Conservation (phyloP, 2,888 invertebrate species). For the Acanthosepion esculentum region DNA sequence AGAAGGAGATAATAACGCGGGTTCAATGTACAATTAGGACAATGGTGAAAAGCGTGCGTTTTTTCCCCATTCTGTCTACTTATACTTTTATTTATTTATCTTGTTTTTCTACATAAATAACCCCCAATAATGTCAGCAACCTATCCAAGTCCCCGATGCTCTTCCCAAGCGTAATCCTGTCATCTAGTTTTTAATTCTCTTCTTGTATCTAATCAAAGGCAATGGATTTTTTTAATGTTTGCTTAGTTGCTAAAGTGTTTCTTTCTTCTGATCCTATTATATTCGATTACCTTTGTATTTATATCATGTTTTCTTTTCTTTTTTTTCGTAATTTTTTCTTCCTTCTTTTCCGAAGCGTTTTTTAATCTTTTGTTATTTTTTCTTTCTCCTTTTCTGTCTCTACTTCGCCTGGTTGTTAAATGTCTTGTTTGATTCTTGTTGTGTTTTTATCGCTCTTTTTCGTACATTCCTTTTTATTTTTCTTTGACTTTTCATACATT, state of each 20-base stretch:
- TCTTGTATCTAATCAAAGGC: neutral
- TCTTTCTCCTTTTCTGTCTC: neutral
- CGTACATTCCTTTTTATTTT: too few relatives aligned
- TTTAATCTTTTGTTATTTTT: neutral
- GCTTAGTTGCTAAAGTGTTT: neutral
- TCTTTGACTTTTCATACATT: too few relatives aligned
- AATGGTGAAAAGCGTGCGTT: neutral
- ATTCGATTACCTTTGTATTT: conserved; percentile 33
- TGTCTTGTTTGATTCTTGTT: too few relatives aligned
- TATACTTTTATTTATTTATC: neutral
- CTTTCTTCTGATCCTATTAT: conserved; percentile 13
- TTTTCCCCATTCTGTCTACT: neutral
- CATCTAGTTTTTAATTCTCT: neutral
- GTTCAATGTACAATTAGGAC: conserved; percentile 22
- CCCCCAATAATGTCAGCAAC: neutral
- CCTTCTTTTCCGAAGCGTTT: neutral
- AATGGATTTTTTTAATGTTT: neutral
- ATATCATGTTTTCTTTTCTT: neutral
- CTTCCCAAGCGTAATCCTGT: neutral
- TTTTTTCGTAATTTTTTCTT: neutral
- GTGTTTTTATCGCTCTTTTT: too few relatives aligned
- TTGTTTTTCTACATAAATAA: conserved; percentile 18
- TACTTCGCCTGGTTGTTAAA: too few relatives aligned
- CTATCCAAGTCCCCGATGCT: neutral
- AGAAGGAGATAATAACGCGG: neutral